Percentiles rank a stretch among this genome's conserved stretches.
phyloP scores from a whole-genome alignment of 1,140 invertebrate species.

The Ips typographus region DNA sequence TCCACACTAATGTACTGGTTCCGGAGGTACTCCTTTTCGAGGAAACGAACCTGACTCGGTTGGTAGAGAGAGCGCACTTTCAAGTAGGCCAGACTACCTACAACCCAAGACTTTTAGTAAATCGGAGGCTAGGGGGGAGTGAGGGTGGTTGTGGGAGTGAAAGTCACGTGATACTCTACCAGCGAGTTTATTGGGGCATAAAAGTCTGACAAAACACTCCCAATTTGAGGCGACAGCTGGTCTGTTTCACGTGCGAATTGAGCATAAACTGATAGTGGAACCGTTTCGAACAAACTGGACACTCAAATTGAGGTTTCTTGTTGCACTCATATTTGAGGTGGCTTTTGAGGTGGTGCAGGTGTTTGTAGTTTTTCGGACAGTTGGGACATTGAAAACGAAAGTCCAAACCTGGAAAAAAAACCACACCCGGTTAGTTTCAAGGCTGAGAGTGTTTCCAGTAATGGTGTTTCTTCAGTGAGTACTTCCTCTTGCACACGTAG shows the following conservation, averaged over 20 bases:
- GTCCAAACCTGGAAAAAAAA: neutral
- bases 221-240: slow-evolving; percentile 14
- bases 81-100: neutral
- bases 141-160: too few species aligned
- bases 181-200: neutral
- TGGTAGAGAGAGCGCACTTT: slow-evolving; percentile 1
- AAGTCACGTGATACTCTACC: too few species aligned
- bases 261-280: slow-evolving; percentile 41
- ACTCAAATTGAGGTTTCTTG: slow-evolving; percentile 56
- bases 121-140: too few species aligned
- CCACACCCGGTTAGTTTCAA: neutral
- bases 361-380: slow-evolving; percentile 39
- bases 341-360: slow-evolving; percentile 50
- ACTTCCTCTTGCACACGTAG: slow-evolving; percentile 24
- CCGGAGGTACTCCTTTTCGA: slow-evolving; percentile 8
- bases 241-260: slow-evolving; percentile 35
- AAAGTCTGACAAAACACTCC: slow-evolving; percentile 4
- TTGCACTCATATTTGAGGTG: slow-evolving; percentile 74
- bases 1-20: slow-evolving; percentile 12
- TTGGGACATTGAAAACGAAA: slow-evolving; percentile 52
- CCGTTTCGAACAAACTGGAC: slow-evolving; percentile 52
- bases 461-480: slow-evolving; percentile 15
- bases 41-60: slow-evolving; percentile 7
- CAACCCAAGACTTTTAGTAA: too few species aligned
- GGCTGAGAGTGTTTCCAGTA: slow-evolving; percentile 4